A percentile compares a stretch with the other conserved stretches of the same genome.
phyloP scores from a whole-genome alignment of 1,140 invertebrate genomes.

The Periplaneta americana region DNA sequence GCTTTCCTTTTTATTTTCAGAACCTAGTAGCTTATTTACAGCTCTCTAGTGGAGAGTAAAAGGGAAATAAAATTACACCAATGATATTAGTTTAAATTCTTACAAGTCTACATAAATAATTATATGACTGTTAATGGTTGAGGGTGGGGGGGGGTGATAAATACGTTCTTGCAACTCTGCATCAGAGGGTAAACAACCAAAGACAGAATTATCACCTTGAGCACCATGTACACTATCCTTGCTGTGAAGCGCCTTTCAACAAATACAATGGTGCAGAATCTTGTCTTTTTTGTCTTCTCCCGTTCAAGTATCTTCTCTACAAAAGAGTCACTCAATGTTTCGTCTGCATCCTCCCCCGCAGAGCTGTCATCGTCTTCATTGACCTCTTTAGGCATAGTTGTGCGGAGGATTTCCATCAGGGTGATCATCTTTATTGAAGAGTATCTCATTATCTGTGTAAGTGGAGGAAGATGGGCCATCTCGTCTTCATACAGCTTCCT shows the following conservation, averaged over 20 bases:
- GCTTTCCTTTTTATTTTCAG: too few relatives aligned
- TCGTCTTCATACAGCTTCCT: slow-evolving; percentile 1
- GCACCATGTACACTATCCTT: slow-evolving; percentile 66
- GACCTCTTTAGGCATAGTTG: slow-evolving; percentile 14
- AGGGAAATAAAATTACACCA: too few relatives aligned
- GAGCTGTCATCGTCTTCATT: background rate
- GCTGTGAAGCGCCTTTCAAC: slow-evolving; percentile 71
- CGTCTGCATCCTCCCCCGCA: background rate
- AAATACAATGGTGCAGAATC: slow-evolving; percentile 75
- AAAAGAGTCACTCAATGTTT: background rate
- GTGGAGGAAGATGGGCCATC: background rate
- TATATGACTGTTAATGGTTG: too few relatives aligned
- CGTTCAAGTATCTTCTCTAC: background rate
- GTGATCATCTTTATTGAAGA: slow-evolving; percentile 51
- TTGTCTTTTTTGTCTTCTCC: background rate
- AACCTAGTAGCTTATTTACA: too few relatives aligned
- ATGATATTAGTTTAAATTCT: too few relatives aligned
- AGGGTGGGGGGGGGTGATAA: too few relatives aligned
- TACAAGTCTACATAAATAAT: too few relatives aligned
- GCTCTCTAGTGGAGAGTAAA: too few relatives aligned
- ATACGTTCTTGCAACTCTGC: too few relatives aligned
- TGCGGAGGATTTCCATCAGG: slow-evolving; percentile 48
- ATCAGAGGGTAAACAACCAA: too few relatives aligned
- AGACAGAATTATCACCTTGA: slow-evolving; percentile 42
- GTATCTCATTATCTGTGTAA: slow-evolving; percentile 37